These are phyloP conservation scores for Pangasius djambal DNA, from an alignment of 2,797 vertebrate genomes.

Conservation along the genomic window DNA sequence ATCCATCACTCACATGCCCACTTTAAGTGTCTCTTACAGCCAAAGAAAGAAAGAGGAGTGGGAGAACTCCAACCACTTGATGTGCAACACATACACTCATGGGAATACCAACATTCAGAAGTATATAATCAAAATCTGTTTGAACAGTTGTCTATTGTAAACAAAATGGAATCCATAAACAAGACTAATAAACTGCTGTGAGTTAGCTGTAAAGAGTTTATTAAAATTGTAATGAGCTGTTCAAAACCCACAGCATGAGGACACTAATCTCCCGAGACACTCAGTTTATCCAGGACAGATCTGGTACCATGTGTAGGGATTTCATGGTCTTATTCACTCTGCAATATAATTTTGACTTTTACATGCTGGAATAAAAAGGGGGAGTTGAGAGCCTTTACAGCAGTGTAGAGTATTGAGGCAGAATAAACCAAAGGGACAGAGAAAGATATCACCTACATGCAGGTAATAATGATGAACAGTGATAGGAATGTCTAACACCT, in stretches of 20 bases:
- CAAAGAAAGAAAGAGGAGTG: background rate
- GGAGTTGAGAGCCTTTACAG: background rate
- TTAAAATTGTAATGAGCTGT: slow-evolving; percentile 18
- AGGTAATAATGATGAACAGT: slow-evolving; percentile 45
- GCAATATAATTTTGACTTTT: background rate
- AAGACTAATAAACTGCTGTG: background rate
- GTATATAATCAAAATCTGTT: background rate
- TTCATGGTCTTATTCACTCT: background rate
- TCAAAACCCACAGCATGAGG: slow-evolving; percentile 10
- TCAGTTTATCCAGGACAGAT: slow-evolving; percentile 8
- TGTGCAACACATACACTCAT: background rate
- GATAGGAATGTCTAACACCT: slow-evolving; percentile 34
- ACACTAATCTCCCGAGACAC: slow-evolving; percentile 27
- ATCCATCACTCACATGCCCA: slow-evolving; percentile 25
- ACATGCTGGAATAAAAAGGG: background rate
- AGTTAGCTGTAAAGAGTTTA: background rate
- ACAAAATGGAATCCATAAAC: slow-evolving; percentile 3
- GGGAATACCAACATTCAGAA: background rate
- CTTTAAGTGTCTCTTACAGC: background rate
- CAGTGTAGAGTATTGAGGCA: background rate
- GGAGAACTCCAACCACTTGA: background rate
- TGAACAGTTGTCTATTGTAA: background rate
- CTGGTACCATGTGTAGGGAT: background rate
- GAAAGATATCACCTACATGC: slow-evolving; percentile 7
- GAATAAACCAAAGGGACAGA: background rate